Percentiles rank a stretch among this genome's conserved stretches.
Evolutionary conservation across 1,140 invertebrate species (phyloP).

Genomic region (Hycleus cichorii): DNA sequence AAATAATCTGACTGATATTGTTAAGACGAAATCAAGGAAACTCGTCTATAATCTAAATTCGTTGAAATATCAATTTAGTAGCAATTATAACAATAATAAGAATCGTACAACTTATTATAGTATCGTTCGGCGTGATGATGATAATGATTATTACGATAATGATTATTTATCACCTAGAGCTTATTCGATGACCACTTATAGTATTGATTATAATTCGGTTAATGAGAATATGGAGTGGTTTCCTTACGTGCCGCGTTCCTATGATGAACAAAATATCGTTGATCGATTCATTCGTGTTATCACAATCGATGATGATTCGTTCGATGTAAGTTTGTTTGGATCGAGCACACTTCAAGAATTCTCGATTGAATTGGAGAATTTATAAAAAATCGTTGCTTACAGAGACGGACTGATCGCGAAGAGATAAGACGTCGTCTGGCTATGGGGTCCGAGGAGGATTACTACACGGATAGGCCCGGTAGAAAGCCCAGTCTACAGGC

Average conservation of each 20-base stretch:
- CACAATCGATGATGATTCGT: conserved; percentile 44
- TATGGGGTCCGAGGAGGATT: conserved; percentile 78
- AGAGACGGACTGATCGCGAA: conserved; percentile 85
- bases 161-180: conserved; percentile 38
- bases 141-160: conserved; percentile 34
- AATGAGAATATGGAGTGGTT: conserved; percentile 43
- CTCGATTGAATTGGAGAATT: neutral
- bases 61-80: conserved; percentile 34
- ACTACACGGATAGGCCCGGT: conserved; percentile 56
- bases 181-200: conserved; percentile 35
- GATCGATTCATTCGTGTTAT: conserved; percentile 60
- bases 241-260: conserved; percentile 36
- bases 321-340: conserved; percentile 36
- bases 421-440: conserved; percentile 83
- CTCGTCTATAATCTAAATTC: conserved; percentile 35
- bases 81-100: conserved; percentile 23
- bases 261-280: conserved; percentile 51
- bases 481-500: conserved; percentile 83
- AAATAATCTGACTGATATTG: conserved; percentile 42
- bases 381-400: conserved; percentile 38
- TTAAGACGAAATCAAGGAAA: conserved; percentile 38
- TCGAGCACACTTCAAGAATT: neutral
- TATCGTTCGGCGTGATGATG: conserved; percentile 25
- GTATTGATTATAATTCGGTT: conserved; percentile 41
- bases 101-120: conserved; percentile 37